Conservation (phyloP, 2,888 invertebrate species). For the Tachina grossa region DNA sequence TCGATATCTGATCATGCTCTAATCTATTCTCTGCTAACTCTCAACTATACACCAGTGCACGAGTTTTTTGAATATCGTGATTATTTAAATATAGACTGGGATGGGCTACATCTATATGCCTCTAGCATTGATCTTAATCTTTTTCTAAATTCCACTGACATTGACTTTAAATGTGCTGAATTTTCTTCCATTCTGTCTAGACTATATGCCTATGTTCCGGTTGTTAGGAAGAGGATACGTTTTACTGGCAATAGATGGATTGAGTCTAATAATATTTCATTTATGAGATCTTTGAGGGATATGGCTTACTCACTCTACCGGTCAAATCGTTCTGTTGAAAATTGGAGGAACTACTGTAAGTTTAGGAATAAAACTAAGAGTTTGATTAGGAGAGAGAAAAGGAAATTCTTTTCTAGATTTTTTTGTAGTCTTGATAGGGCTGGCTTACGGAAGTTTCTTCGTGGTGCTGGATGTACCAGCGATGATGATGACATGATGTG, state of each 20-base stretch:
- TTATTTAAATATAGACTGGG: neutral
- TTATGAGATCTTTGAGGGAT: no score
- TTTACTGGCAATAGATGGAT: neutral
- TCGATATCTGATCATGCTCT: conserved; percentile 14
- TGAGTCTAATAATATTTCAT: no score
- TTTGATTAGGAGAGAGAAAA: no score
- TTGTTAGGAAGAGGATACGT: neutral
- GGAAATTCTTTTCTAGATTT: no score
- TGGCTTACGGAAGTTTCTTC: no score
- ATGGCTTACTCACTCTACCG: no score
- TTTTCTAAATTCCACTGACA: conserved; percentile 4
- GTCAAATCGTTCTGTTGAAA: no score
- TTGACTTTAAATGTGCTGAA: conserved; percentile 3
- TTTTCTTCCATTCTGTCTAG: neutral
- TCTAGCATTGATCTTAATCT: neutral
- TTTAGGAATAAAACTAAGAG: no score
- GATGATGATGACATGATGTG: no score
- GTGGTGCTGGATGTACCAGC: no score
- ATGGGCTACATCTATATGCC: neutral
- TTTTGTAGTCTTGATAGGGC: no score
- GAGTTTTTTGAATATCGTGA: neutral
- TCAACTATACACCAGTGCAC: neutral
- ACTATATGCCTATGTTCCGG: conserved; percentile 8
- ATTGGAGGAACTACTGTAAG: no score
- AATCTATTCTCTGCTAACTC: neutral